Evolutionary conservation across 1,140 invertebrate genomes (phyloP), one percentile per base, ranked within the genome.

Genomic region (Drosophila navojoa): DNA sequence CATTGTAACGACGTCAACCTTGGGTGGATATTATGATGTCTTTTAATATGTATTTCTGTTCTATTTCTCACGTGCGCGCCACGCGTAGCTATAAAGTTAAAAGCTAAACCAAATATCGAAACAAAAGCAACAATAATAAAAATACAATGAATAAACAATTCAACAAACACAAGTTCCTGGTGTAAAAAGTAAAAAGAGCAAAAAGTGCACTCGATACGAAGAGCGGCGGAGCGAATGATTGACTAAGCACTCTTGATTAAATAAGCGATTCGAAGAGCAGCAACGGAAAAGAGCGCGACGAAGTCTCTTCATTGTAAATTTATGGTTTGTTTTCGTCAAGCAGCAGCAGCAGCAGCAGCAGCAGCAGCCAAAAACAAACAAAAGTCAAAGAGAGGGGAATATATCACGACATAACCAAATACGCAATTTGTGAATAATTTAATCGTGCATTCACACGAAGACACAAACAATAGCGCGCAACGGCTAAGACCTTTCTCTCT

Each of bases 351-450:
- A 50, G 53, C 32, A 61, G 25, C 29, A n/a, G 54, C 25, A 50
- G n/a, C 42, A 16, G 15, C 42, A 66, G 29, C 29, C 7, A 22
- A 45, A 45, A 42, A 47, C 16, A 49, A 49, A 25, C 27, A 42
- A 40, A 38, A 49, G 45, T 16, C 42, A 25, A 53, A 59, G 64
- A 49, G 57, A 42, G 53, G 38, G 49, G 35, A 27, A 16, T 9
- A 32, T 52, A 45, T n/a, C 15, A 38, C 54, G 55, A 66, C 69
- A 57, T 63, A 68, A 69, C 52, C 62, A 69, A 71, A 86, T 79
- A 86, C 81, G 82, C 81, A 86, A 81, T 79, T 86, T 87, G 75
- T 79, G 81, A 86, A 86, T 86, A 86, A 75, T 79, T 86, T 86
- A 87, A 86, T 87, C 81, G 81, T 81, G 64, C 81, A 81, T 86